These are phyloP conservation scores for Amniataba percoides DNA, from an alignment of 2,797 vertebrate species.

Conservation along the genomic window DNA sequence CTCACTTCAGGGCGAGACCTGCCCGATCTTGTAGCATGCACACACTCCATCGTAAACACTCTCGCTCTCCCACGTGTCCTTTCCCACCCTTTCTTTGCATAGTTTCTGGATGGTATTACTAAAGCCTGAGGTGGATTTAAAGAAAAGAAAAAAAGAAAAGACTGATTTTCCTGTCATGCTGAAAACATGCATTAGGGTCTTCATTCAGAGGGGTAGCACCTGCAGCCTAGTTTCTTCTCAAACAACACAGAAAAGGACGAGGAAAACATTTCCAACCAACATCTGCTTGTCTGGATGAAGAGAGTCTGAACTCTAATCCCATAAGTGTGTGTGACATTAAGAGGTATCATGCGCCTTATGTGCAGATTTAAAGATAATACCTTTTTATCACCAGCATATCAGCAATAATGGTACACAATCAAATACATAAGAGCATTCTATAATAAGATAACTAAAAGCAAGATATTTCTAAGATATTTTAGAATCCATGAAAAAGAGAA, in stretches of 20 bases:
- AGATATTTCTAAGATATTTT: background rate
- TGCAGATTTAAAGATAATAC: slow-evolving; percentile 9
- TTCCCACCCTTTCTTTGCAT: slow-evolving; percentile 24
- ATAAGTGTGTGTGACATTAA: slow-evolving; percentile 26
- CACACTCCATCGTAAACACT: slow-evolving; percentile 32
- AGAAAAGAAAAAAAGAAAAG: slow-evolving; percentile 23
- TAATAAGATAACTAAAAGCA: background rate
- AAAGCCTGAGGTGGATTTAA: slow-evolving; percentile 5
- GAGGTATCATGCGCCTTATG: slow-evolving; percentile 19
- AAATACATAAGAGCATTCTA: background rate
- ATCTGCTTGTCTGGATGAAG: slow-evolving; percentile 33
- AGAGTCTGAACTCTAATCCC: slow-evolving; percentile 28
- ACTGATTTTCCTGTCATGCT: slow-evolving; percentile 39
- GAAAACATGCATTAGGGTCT: background rate
- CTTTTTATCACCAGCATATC: slow-evolving; percentile 9
- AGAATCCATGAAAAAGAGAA: background rate
- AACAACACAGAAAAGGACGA: slow-evolving; percentile 25
- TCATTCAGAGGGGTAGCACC: slow-evolving; percentile 40
- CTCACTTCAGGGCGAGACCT: slow-evolving; percentile 34
- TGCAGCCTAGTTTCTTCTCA: slow-evolving; percentile 24
- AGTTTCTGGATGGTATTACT: slow-evolving; percentile 28
- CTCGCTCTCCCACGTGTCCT: slow-evolving; percentile 12
- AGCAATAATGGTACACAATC: background rate
- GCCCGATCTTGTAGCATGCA: slow-evolving; percentile 59
- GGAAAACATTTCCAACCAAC: slow-evolving; percentile 24